These are phyloP conservation scores for Conistra vaccinii DNA, from an alignment of 2,888 invertebrate species.

Conservation along the genomic window DNA sequence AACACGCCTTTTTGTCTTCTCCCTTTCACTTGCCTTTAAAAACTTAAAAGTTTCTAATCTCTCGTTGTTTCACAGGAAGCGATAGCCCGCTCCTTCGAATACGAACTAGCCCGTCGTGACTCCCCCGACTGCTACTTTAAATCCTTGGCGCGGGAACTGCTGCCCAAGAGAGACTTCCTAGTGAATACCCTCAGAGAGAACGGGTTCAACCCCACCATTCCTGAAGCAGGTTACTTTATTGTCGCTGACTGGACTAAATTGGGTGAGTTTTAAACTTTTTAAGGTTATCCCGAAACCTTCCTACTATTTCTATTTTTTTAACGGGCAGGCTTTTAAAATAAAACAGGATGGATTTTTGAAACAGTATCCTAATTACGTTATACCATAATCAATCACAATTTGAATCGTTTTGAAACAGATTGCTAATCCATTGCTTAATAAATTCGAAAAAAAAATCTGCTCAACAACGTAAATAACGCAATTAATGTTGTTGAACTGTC, in stretches of 20 bases:
- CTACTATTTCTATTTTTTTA: too few species aligned
- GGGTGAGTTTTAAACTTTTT: constrained; percentile 82
- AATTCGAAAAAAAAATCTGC: too few species aligned
- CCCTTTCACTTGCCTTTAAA: too few species aligned
- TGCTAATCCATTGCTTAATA: too few species aligned
- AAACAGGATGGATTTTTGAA: neutral
- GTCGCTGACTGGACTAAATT: constrained; percentile 97
- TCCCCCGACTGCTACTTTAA: constrained; percentile 96
- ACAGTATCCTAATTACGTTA: too few species aligned
- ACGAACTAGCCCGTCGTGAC: constrained; percentile 93
- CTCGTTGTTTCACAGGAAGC: constrained; percentile 93
- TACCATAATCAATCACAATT: too few species aligned
- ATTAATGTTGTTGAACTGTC: too few species aligned
- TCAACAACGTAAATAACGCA: too few species aligned
- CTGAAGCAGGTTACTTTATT: constrained; percentile 99
- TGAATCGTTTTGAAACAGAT: too few species aligned
- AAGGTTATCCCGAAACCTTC: neutral
- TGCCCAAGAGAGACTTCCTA: constrained; percentile 95
- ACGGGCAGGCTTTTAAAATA: neutral
- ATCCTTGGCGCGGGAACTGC: constrained; percentile 93
- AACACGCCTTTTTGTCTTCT: neutral
- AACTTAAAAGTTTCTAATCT: neutral
- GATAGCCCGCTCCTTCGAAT: constrained; percentile 96
- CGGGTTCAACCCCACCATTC: constrained; percentile 97
- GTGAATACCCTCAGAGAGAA: constrained; percentile 93